Base-by-base conservation (phyloP, 2,888 invertebrate genomes). In the Luperina nickerlii region DNA sequence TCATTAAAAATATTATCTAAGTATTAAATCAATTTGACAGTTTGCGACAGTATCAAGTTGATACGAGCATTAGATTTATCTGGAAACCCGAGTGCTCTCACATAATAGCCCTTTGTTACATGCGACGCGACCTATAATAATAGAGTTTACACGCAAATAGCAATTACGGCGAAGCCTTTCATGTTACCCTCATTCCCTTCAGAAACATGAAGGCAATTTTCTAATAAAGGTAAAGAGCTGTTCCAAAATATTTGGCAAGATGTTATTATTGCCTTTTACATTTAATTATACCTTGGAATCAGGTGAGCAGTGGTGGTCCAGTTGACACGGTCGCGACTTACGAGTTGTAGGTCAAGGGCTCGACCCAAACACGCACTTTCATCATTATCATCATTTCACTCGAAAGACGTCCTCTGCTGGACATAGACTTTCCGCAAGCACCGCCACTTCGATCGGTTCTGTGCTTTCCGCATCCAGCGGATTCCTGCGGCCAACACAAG, bases 101-200 rank as follows among this genome's bases (percentile, higher is more conserved):
- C 85, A 89, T 91, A 92, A 92, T 90, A 87, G 90, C 88, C 90
- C 88, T 92, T 92, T 93, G 91, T 92, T 90, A 90, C 86, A 81
- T 80, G 84, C 84, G 87, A 90, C 84, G 87, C 85, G 88, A 89
- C 87, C 87, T 86, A 90, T 92, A 92, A 91, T 92, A 93, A 93
- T 93, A 90, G 91, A 92, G 90, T 93, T 93, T 92, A 92, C 92
- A 92, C 90, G 90, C 90, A 92, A 93, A 94, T 92, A 92, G 91
- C 93, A 94, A 94, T 94, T 94, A 93, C 91, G 84, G 78, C 76
- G 85, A 90, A 90, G 89, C 92, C 93, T 93, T 94, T 94, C 91
- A 94, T 92, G 94, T 92, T 92, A 92, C 92, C 92, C 90, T 91
- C 89, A 92, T 92, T 92, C 91, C 90, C 87, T 91, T 91, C 87